Conservation (phyloP, 2,888 invertebrate species). For the Atethmia centrago region DNA sequence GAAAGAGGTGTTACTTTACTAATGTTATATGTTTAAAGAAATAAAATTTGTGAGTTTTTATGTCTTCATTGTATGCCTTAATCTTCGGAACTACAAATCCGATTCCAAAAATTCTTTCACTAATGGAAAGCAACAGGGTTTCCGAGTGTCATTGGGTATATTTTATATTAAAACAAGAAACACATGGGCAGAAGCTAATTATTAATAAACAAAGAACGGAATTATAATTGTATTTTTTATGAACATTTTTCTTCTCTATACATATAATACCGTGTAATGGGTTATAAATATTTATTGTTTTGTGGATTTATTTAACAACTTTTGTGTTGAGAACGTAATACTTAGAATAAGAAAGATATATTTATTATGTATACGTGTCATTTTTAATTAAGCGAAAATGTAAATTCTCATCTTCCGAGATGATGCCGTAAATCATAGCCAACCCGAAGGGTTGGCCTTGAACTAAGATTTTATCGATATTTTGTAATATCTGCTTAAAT, state of each 20-base stretch:
- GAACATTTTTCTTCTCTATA: no score
- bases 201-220: background rate
- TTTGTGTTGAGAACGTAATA: constrained; percentile 10
- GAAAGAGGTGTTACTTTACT: no score
- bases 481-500: background rate
- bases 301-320: constrained; percentile 28
- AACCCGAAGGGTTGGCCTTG: constrained; percentile 32
- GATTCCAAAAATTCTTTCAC: background rate
- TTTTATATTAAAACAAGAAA: no score
- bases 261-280: constrained; percentile 16
- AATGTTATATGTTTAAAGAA: no score
- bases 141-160: background rate
- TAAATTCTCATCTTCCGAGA: constrained; percentile 12
- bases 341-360: background rate
- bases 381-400: constrained; percentile 23
- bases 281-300: constrained; percentile 41
- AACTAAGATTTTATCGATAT: constrained; percentile 35
- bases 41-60: no score
- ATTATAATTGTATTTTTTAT: constrained; percentile 1
- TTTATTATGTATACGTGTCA: constrained; percentile 1
- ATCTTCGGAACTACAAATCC: background rate
- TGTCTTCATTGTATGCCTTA: no score
- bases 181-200: background rate
- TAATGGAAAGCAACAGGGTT: background rate
- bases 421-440: constrained; percentile 25